Conservation (phyloP, 2,797 vertebrate genomes). For the Gephyroberyx darwinii region DNA sequence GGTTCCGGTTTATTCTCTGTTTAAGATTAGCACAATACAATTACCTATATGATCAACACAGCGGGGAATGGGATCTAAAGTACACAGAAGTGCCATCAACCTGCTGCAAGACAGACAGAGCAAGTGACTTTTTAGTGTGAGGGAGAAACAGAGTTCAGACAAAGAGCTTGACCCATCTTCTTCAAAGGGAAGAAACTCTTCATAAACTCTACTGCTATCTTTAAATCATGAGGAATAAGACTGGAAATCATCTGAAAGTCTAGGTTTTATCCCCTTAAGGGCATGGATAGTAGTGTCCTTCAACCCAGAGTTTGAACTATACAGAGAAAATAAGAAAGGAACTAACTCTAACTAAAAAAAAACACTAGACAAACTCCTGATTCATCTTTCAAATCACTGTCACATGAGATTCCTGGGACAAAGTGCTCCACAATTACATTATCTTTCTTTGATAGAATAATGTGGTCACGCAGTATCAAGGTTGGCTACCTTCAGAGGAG, state of each 20-base stretch:
- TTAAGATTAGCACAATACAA: neutral
- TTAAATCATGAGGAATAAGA: neutral
- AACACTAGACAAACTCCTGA: slow-evolving; percentile 13
- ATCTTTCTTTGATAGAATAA: slow-evolving; percentile 38
- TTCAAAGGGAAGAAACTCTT: neutral
- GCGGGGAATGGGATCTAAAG: neutral
- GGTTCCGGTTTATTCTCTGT: neutral
- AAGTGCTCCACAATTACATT: slow-evolving; percentile 27
- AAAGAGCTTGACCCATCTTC: neutral
- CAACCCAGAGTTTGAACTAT: neutral
- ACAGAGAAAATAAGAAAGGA: neutral
- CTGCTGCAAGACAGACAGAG: neutral
- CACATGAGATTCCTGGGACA: slow-evolving; percentile 21
- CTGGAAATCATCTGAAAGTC: neutral
- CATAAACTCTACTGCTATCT: neutral
- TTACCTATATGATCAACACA: neutral
- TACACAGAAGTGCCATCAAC: neutral
- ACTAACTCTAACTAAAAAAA: neutral
- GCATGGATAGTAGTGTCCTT: neutral
- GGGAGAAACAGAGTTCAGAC: neutral
- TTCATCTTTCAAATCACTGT: slow-evolving; percentile 18
- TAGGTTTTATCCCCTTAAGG: slow-evolving; percentile 1
- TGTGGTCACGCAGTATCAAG: slow-evolving; percentile 2
- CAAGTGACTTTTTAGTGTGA: neutral
- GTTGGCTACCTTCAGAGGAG: slow-evolving; percentile 14